These are phyloP conservation scores for Zeus faber DNA, from an alignment of 2,113 vertebrate species.

Conservation along the genomic window DNA sequence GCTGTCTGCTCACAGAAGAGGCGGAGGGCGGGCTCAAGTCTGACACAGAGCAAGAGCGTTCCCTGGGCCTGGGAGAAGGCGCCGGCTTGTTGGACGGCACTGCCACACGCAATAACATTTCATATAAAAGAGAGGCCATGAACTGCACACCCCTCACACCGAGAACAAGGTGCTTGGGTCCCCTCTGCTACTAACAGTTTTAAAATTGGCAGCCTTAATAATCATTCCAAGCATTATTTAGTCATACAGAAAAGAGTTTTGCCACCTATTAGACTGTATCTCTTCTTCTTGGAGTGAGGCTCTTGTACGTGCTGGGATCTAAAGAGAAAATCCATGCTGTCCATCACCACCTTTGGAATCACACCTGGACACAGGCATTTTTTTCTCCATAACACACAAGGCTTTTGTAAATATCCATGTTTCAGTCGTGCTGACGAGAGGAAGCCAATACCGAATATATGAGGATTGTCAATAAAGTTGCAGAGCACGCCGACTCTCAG, in stretches of 20 bases:
- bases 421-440: too few species aligned
- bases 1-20: too few species aligned
- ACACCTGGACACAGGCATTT: too few species aligned
- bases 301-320: constrained; percentile 62
- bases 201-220: too few species aligned
- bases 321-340: constrained; percentile 80
- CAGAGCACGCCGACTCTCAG: constrained; percentile 81
- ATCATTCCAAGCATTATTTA: too few species aligned
- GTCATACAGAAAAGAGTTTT: background rate
- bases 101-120: constrained; percentile 37
- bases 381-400: too few species aligned
- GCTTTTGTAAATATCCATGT: too few species aligned
- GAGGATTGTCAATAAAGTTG: constrained; percentile 80
- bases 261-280: constrained; percentile 81
- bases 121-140: background rate
- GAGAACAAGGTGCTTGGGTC: too few species aligned
- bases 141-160: too few species aligned
- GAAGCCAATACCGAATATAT: constrained; percentile 76
- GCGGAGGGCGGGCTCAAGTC: constrained; percentile 72
- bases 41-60: too few species aligned
- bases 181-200: too few species aligned
- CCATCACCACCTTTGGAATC: constrained; percentile 80
- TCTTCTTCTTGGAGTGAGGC: constrained; percentile 56
- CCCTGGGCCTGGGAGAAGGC: constrained; percentile 20
- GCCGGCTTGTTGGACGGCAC: constrained; percentile 64